phyloP scores from a whole-genome alignment of 2,797 vertebrate species.

The Aldrovandia affinis region DNA sequence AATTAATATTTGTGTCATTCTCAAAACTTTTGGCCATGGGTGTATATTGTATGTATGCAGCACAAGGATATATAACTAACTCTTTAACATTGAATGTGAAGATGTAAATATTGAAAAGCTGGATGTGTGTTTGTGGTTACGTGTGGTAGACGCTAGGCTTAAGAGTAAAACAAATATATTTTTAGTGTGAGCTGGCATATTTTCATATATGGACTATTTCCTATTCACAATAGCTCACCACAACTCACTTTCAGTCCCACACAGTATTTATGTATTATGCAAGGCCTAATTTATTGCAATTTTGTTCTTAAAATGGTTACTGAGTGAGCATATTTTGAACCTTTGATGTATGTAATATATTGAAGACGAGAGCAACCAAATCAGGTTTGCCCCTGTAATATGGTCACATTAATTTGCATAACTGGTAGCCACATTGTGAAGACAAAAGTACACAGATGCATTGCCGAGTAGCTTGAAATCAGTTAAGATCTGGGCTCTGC shows the following conservation, averaged over 20 bases:
- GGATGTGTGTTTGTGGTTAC: neutral
- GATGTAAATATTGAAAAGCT: neutral
- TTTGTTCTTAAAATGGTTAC: neutral
- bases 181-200: neutral
- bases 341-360: neutral
- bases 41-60: neutral
- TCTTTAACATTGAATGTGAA: neutral
- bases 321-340: neutral
- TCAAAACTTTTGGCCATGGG: too few species aligned
- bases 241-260: neutral
- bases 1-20: too few species aligned
- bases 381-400: neutral
- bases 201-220: neutral
- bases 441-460: neutral
- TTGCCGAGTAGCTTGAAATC: neutral
- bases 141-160: neutral
- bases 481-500: constrained; percentile 17
- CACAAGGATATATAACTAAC: neutral
- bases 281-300: neutral
- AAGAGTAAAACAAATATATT: neutral
- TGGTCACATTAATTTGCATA: neutral
- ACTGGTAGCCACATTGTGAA: neutral
- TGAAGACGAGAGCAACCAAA: neutral
- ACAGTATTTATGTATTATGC: neutral
- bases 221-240: neutral